Evolutionary conservation across 2,797 vertebrate genomes (phyloP).

Genomic region (Darevskia mixta): DNA sequence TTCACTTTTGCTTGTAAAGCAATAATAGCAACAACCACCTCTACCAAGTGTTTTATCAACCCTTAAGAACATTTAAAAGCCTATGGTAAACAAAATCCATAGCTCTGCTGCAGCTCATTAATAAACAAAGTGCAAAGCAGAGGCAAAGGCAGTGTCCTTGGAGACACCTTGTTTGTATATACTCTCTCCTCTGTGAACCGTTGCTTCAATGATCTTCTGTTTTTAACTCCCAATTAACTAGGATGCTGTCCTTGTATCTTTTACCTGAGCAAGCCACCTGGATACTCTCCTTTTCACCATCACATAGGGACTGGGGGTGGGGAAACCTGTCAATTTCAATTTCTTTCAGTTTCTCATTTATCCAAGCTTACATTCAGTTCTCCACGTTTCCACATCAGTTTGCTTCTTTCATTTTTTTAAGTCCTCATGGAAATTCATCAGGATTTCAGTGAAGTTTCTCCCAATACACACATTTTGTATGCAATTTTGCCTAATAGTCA

Average conservation of each 20-base stretch:
- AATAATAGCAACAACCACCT: neutral
- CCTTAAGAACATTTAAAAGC: constrained; percentile 22
- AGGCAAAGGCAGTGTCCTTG: neutral
- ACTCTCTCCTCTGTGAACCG: neutral
- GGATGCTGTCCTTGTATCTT: neutral
- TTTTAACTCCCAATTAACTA: neutral
- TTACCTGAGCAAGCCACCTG: neutral
- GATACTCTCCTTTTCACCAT: neutral
- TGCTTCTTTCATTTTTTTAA: too few species aligned
- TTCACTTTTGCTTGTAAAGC: constrained; percentile 17
- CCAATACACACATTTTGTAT: neutral
- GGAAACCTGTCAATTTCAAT: too few species aligned
- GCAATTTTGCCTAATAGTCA: too few species aligned
- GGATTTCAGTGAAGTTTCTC: too few species aligned
- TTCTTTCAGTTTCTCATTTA: too few species aligned
- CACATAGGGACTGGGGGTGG: neutral
- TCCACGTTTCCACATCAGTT: too few species aligned
- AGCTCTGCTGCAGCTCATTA: constrained; percentile 7
- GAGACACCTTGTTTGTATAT: constrained; percentile 3
- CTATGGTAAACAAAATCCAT: neutral
- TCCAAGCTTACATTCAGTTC: too few species aligned
- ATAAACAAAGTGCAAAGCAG: constrained; percentile 26
- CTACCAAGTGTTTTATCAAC: constrained; percentile 17
- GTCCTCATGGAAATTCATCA: too few species aligned
- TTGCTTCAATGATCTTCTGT: neutral